These are phyloP conservation scores for Lathamus discolor DNA, from an alignment of 2,113 vertebrate genomes.

Conservation along the genomic window DNA sequence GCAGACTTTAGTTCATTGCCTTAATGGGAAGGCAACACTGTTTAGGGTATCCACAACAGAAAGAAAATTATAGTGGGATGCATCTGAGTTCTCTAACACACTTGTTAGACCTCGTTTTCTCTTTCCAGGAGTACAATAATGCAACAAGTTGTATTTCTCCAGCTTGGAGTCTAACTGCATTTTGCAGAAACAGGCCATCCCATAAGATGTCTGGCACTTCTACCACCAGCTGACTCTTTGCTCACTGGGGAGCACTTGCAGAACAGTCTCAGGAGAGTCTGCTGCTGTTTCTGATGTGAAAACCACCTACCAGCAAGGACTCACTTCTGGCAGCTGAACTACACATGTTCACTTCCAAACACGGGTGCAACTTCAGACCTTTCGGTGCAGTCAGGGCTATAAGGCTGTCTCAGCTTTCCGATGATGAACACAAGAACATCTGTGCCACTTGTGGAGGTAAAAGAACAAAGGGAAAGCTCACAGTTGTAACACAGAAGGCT, in stretches of 20 bases:
- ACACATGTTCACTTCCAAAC: background rate
- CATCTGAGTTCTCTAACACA: background rate
- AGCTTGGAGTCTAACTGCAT: background rate
- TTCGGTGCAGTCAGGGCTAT: background rate
- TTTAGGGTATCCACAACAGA: background rate
- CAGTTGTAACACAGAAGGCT: background rate
- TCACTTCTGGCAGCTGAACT: background rate
- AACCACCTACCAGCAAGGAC: background rate
- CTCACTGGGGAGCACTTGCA: background rate
- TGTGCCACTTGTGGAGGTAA: background rate
- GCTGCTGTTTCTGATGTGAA: background rate
- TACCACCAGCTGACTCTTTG: background rate
- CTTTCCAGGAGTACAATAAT: background rate
- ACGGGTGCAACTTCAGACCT: background rate
- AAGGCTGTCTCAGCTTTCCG: background rate
- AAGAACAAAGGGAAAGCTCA: background rate
- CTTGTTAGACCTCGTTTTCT: background rate
- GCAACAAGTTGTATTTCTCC: background rate
- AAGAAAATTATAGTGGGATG: background rate
- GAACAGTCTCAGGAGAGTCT: background rate
- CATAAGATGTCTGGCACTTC: background rate
- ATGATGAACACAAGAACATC: background rate
- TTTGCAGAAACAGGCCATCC: background rate
- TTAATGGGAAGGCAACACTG: background rate
- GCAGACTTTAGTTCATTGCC: background rate